Evolutionary conservation across 1,140 invertebrate species (phyloP), one percentile per base, ranked within the genome.

Genomic region (Mycetomoellerius zeteki): DNA sequence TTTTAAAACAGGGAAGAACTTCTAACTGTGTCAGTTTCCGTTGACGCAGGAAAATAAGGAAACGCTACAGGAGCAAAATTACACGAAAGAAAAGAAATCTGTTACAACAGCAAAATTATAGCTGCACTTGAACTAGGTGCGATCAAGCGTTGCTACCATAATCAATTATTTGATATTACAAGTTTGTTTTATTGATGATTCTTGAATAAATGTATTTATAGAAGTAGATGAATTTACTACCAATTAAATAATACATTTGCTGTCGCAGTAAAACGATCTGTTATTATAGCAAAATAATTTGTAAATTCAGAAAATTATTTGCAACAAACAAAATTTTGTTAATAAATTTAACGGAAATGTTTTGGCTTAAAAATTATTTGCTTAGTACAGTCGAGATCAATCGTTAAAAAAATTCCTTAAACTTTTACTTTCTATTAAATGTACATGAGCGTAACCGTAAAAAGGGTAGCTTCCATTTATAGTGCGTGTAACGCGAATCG

Each of bases 391-490:
- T 71, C 10, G 47, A 72, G 3, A 37, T 47, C 16, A 21, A 12
- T 4, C 5, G 19, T 60, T 58, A 12, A n/a, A 85, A 76, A 75
- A 85, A 37, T 64, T 77, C 12, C 50, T 58, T 30, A 3, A 37
- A 52, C 71, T 50, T 56, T 86, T 65, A 87, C 88, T 90, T 90
- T 87, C 77, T 62, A 86, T 67, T 33, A 27, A 37, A 7, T 43
- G 47, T 24, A 58, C 14, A 21, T 54, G 24, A 27, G 19, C 33
- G n/a, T n/a, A 37, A 62, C 3, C 54, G 71, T 71, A 54, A 50
- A 24, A 67, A 88, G 50, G 69, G 33, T 73, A 54, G 69, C 77
- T 87, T 84, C 87, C 71, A 89, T 89, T 90, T 90, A 76, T 56
- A 81, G 77, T 71, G 65, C 60, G 50, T 54, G 60, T 60, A 21